phyloP scores from a whole-genome alignment of 2,888 invertebrate species.

The Drosophila hawaiiensis region DNA sequence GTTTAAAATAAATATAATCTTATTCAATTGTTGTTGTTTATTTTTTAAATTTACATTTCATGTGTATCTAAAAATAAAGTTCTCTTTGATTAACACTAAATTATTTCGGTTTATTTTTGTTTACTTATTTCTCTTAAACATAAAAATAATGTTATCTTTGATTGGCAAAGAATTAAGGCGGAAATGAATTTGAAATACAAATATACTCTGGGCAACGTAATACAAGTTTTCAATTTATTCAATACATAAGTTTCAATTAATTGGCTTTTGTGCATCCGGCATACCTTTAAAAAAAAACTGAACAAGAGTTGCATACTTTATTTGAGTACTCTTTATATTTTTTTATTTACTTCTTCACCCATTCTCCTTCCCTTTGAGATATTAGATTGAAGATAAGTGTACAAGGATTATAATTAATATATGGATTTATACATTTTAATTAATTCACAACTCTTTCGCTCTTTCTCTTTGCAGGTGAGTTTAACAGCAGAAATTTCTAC shows the following conservation, averaged over 20 bases:
- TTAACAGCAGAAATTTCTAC: conserved; percentile 13
- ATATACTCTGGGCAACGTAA: not conserved
- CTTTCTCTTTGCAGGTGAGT: conserved; percentile 65
- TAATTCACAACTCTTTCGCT: conserved; percentile 23
- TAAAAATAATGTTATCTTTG: not conserved
- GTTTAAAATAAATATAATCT: not conserved
- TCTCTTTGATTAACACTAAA: not conserved
- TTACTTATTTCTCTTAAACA: not conserved
- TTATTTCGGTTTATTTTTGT: not conserved
- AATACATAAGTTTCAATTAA: not conserved
- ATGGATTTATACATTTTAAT: conserved; percentile 30
- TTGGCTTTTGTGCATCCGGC: not conserved
- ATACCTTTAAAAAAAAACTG: not conserved
- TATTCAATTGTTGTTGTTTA: not conserved
- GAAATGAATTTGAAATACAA: not conserved
- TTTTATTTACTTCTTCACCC: not conserved
- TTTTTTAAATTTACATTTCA: not conserved
- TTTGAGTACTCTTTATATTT: not conserved
- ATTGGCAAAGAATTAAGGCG: not conserved
- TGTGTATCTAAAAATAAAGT: not conserved
- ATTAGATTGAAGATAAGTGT: conserved; percentile 3
- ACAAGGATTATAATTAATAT: not conserved
- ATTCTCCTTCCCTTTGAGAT: not conserved
- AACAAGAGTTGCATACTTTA: not conserved
- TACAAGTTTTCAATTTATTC: not conserved